These are phyloP conservation scores for Dissostichus mawsoni DNA, from an alignment of 2,113 vertebrate genomes.

Conservation along the genomic window DNA sequence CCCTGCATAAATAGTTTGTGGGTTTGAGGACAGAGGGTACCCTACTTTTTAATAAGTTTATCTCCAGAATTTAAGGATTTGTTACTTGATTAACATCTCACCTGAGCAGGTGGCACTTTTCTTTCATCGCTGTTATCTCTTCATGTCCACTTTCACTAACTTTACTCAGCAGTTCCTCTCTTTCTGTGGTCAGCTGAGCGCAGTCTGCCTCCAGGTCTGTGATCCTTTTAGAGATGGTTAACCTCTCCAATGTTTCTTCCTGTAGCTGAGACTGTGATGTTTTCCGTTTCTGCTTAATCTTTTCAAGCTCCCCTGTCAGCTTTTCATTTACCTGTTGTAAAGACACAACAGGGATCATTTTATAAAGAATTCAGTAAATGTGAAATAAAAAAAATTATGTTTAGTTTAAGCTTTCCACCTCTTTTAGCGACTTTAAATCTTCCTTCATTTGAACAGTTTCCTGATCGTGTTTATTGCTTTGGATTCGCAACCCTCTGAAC, in stretches of 20 bases:
- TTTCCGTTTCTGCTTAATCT: slow-evolving; percentile 57
- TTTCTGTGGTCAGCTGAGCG: slow-evolving; percentile 73
- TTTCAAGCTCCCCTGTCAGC: slow-evolving; percentile 71
- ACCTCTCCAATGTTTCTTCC: slow-evolving; percentile 69
- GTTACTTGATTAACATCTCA: slow-evolving; percentile 42
- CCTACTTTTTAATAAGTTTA: not conserved
- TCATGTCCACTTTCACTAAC: slow-evolving; percentile 33
- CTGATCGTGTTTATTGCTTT: slow-evolving; percentile 66
- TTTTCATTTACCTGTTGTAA: slow-evolving; percentile 74
- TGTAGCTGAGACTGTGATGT: slow-evolving; percentile 65
- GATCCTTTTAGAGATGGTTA: slow-evolving; percentile 46
- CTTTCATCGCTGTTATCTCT: slow-evolving; percentile 50
- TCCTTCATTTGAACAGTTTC: slow-evolving; percentile 67
- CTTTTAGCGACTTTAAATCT: slow-evolving; percentile 55
- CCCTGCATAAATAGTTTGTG: slow-evolving; percentile 54
- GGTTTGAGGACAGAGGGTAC: not conserved
- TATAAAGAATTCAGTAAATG: not conserved
- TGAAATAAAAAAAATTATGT: not conserved
- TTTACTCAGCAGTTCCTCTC: slow-evolving; percentile 58
- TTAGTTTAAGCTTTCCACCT: slow-evolving; percentile 56
- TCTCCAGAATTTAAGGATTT: not conserved
- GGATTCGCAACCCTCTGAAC: slow-evolving; percentile 49
- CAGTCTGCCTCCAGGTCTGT: slow-evolving; percentile 69
- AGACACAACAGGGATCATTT: not conserved
- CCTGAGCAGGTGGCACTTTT: slow-evolving; percentile 75